Percentiles rank a stretch among this genome's conserved stretches.
phyloP scores from a whole-genome alignment of 2,797 vertebrate species.

The Microctenopoma stevenorrisi region DNA sequence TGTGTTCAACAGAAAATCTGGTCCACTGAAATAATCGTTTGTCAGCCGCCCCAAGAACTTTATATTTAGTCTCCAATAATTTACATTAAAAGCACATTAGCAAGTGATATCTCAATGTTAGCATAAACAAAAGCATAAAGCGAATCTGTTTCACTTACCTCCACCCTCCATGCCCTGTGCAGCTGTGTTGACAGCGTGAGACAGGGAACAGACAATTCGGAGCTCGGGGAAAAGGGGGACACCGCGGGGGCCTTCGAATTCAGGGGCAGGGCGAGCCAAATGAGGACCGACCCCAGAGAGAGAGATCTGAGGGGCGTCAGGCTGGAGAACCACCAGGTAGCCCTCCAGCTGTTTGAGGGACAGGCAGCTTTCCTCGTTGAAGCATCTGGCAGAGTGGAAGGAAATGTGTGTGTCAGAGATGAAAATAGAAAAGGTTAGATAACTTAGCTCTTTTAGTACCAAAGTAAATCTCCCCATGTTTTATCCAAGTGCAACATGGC shows the following conservation, averaged over 20 bases:
- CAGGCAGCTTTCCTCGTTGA: conserved; percentile 96
- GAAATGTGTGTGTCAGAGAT: not conserved
- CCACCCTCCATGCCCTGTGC: conserved; percentile 92
- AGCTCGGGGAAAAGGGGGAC: conserved; percentile 93
- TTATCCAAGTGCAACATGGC: not conserved
- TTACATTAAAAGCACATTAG: too few relatives aligned
- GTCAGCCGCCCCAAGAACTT: too few relatives aligned
- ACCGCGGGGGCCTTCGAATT: conserved; percentile 90
- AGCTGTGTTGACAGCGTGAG: conserved; percentile 89
- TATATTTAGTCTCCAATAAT: too few relatives aligned
- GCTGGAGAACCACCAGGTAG: conserved; percentile 96
- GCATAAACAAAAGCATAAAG: too few relatives aligned
- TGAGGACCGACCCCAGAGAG: conserved; percentile 92
- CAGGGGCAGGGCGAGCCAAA: conserved; percentile 90
- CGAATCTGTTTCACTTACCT: conserved; percentile 68
- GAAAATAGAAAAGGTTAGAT: not conserved
- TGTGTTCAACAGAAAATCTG: too few relatives aligned
- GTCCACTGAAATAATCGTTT: too few relatives aligned
- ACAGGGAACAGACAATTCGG: conserved; percentile 94
- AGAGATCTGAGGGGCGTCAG: conserved; percentile 96
- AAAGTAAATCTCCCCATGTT: not conserved
- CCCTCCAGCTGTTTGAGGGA: conserved; percentile 95
- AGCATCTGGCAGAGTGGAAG: conserved; percentile 86
- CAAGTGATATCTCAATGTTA: too few relatives aligned
- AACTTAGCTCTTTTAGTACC: not conserved